Evolutionary conservation across 1,140 invertebrate genomes (phyloP).

Genomic region (Epicauta chinensis): DNA sequence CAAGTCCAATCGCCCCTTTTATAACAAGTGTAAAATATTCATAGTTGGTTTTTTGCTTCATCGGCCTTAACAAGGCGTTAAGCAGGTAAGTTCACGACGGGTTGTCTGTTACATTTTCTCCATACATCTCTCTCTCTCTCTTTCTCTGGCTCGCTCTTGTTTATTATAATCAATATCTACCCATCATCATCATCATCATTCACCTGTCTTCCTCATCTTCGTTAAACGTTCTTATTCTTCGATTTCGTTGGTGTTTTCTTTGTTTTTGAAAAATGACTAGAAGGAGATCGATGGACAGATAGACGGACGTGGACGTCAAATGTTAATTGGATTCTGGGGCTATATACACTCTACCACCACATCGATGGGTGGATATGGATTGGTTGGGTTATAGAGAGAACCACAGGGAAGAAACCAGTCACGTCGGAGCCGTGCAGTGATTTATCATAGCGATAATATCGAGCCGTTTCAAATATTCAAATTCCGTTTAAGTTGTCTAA

Average conservation of each 20-base stretch:
- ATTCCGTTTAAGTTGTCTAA: background rate
- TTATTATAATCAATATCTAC: too few species aligned
- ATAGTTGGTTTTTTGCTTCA: slow-evolving; percentile 14
- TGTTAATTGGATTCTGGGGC: slow-evolving; percentile 12
- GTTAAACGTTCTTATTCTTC: slow-evolving; percentile 3
- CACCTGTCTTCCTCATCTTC: slow-evolving; percentile 1
- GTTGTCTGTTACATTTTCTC: slow-evolving; percentile 6
- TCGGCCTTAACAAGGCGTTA: slow-evolving; percentile 14
- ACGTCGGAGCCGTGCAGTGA: background rate
- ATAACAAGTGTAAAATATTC: slow-evolving; percentile 23
- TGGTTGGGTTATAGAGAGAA: too few species aligned
- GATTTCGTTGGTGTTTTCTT: too few species aligned
- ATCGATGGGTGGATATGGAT: too few species aligned
- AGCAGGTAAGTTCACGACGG: slow-evolving; percentile 14
- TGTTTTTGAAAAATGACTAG: background rate
- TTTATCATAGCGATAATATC: slow-evolving; percentile 15
- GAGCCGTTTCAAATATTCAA: background rate
- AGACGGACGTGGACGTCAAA: background rate
- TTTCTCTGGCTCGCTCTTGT: background rate
- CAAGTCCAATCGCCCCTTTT: slow-evolving; percentile 1
- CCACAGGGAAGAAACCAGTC: slow-evolving; percentile 3
- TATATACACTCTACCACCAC: too few species aligned
- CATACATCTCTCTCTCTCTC: too few species aligned
- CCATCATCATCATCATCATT: slow-evolving; percentile 5
- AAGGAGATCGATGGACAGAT: background rate